phyloP scores from a whole-genome alignment of 2,888 invertebrate genomes.

The Chirona hameri region DNA sequence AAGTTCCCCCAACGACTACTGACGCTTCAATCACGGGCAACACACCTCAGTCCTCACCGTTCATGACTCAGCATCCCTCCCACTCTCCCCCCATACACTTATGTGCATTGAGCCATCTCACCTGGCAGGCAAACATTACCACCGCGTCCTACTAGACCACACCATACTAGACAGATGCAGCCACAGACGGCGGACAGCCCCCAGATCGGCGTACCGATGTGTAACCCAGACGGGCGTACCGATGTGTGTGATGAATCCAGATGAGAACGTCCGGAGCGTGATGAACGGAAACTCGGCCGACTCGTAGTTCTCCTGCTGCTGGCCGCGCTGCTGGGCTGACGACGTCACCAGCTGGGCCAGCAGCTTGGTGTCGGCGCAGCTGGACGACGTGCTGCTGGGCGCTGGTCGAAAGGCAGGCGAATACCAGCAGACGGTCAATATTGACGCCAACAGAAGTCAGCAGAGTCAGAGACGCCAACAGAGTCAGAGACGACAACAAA shows the following conservation, averaged over 20 bases:
- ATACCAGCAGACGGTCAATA: not conserved
- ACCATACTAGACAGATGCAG: no score
- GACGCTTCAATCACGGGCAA: no score
- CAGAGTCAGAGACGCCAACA: not conserved
- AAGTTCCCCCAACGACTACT: no score
- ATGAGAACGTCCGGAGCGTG: constrained; percentile 83
- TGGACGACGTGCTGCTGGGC: constrained; percentile 29
- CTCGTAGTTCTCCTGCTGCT: constrained; percentile 55
- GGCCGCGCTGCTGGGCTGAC: constrained; percentile 42
- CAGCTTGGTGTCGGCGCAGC: constrained; percentile 25
- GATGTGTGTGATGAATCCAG: constrained; percentile 80
- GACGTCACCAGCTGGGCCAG: constrained; percentile 35
- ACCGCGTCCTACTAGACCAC: no score
- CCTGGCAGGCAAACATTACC: no score
- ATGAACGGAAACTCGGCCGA: constrained; percentile 94
- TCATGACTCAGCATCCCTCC: no score
- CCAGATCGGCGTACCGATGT: no score
- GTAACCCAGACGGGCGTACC: constrained; percentile 53
- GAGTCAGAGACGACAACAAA: not conserved
- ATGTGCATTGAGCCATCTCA: no score
- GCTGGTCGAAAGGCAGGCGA: not conserved
- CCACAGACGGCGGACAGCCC: no score
- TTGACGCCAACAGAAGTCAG: not conserved
- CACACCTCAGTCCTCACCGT: no score
- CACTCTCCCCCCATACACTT: no score